Conservation (phyloP, 2,797 vertebrate species). For the Diglossa cyanea region DNA sequence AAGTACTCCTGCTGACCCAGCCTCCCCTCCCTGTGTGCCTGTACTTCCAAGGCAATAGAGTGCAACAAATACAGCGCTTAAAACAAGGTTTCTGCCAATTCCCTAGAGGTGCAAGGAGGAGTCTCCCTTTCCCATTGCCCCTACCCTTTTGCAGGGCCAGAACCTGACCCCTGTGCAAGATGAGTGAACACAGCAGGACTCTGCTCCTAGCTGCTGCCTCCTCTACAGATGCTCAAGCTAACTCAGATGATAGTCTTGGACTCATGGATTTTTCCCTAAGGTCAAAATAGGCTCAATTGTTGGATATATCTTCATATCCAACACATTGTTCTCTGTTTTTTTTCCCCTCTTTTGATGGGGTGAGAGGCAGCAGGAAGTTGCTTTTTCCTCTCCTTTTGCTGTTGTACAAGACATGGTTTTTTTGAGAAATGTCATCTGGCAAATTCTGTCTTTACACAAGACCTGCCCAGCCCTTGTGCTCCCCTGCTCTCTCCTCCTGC, state of each 20-base stretch:
- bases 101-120: background rate
- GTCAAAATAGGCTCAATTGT: background rate
- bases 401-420: background rate
- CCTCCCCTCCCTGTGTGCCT: background rate
- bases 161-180: background rate
- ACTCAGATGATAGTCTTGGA: background rate
- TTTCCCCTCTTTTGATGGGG: background rate
- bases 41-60: background rate
- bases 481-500: background rate
- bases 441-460: background rate
- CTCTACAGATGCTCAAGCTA: background rate
- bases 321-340: background rate
- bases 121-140: background rate
- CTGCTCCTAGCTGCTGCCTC: background rate
- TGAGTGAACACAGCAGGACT: rapidly evolving
- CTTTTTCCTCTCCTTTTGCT: background rate
- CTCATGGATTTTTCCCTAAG: background rate
- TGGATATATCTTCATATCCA: background rate
- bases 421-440: background rate
- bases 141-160: background rate
- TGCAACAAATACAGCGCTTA: background rate
- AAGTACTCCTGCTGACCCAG: constrained; percentile 5
- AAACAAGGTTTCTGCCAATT: background rate
- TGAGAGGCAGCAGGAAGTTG: background rate
- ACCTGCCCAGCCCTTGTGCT: background rate